A percentile compares a stretch with the other conserved stretches of the same genome.
Conservation (phyloP, 2,113 vertebrate species). For the Herpetotheres cachinnans region DNA sequence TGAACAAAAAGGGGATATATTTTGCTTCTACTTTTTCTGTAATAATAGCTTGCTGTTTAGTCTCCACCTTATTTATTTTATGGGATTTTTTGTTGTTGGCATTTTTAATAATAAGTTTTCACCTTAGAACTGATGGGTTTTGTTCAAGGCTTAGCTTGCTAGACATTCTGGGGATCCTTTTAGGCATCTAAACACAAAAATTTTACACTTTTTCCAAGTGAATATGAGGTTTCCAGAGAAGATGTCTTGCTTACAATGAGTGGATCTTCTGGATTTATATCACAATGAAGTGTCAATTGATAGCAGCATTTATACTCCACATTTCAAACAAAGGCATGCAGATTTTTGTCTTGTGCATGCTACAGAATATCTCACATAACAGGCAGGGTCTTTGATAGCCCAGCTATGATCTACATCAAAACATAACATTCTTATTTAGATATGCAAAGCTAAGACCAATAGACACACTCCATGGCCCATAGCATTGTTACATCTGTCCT, state of each 20-base stretch:
- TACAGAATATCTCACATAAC: background rate
- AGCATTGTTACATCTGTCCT: background rate
- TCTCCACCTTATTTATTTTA: background rate
- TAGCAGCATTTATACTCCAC: background rate
- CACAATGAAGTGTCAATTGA: background rate
- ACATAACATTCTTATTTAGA: background rate
- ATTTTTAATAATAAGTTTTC: background rate
- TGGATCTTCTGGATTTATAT: background rate
- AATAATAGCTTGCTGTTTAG: background rate
- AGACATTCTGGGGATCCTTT: background rate
- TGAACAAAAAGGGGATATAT: background rate
- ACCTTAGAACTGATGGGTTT: background rate
- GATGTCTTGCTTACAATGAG: background rate
- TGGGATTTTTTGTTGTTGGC: background rate
- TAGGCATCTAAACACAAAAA: background rate
- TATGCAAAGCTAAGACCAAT: background rate
- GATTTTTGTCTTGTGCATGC: background rate
- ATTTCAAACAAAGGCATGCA: background rate
- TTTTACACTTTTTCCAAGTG: background rate
- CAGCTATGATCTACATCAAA: background rate
- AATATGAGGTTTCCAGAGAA: background rate
- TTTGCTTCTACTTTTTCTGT: background rate
- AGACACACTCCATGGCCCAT: background rate
- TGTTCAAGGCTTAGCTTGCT: background rate
- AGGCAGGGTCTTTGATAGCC: background rate